These are phyloP conservation scores for Mus caroli DNA, from an alignment of 2,797 vertebrate genomes.

Conservation along the genomic window DNA sequence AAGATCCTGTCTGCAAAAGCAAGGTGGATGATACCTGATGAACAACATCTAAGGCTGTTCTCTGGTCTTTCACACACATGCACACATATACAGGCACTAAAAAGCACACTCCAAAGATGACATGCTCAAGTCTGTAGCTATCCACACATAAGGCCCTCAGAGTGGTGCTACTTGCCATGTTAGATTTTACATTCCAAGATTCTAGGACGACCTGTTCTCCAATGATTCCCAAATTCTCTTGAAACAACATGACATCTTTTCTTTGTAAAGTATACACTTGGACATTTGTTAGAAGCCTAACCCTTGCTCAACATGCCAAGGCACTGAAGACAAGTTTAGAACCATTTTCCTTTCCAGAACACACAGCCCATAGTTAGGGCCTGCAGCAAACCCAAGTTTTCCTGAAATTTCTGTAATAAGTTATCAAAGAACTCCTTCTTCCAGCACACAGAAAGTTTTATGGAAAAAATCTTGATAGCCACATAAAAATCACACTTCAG, in stretches of 20 bases:
- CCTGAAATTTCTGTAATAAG: constrained; percentile 36
- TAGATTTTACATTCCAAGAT: neutral
- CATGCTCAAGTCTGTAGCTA: neutral
- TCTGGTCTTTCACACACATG: neutral
- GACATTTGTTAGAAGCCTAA: neutral
- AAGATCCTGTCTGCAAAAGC: too few relatives aligned
- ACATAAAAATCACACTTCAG: constrained; percentile 53
- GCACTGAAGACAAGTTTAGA: neutral
- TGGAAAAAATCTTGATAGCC: neutral
- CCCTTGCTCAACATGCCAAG: accelerated
- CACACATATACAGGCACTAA: neutral
- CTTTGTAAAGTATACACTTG: neutral
- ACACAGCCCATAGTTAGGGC: neutral
- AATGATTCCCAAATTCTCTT: neutral
- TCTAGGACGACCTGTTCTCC: neutral
- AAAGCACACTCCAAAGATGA: neutral
- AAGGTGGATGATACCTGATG: neutral
- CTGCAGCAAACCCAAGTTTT: neutral
- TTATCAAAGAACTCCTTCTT: neutral
- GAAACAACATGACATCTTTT: neutral
- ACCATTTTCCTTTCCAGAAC: neutral
- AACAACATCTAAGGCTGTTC: neutral
- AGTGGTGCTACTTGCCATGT: neutral
- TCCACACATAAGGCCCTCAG: neutral
- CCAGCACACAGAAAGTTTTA: neutral